These are phyloP conservation scores for Eulithis prunata DNA, from an alignment of 2,888 invertebrate species.

Conservation along the genomic window DNA sequence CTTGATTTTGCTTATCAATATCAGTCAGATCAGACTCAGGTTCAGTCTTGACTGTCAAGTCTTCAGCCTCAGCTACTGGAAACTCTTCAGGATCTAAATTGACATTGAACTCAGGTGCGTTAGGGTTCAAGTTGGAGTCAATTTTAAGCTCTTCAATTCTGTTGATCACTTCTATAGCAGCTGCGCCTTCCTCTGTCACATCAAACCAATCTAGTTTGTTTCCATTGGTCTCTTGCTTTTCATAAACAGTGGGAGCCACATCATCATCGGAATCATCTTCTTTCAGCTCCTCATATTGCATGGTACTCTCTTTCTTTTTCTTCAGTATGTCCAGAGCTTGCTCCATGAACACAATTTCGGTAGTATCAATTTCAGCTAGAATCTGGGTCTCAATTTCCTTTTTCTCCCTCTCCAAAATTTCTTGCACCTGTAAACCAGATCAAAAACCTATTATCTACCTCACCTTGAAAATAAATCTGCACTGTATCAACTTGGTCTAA, in stretches of 20 bases:
- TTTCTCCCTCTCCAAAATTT: slow-evolving; percentile 90
- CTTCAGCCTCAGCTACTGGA: slow-evolving; percentile 57
- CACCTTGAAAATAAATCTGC: too few relatives aligned
- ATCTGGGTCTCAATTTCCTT: slow-evolving; percentile 86
- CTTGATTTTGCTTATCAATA: slow-evolving; percentile 71
- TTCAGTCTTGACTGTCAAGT: slow-evolving; percentile 44
- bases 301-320: slow-evolving; percentile 74
- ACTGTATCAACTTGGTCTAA: too few relatives aligned
- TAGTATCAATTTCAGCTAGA: slow-evolving; percentile 88
- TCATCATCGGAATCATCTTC: slow-evolving; percentile 45
- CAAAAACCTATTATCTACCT: too few relatives aligned
- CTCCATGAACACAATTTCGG: slow-evolving; percentile 94
- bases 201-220: slow-evolving; percentile 77
- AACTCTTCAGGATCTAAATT: slow-evolving; percentile 56
- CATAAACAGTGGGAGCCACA: slow-evolving; percentile 57
- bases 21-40: slow-evolving; percentile 54
- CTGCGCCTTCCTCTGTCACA: slow-evolving; percentile 68
- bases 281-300: slow-evolving; percentile 51
- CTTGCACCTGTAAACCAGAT: slow-evolving; percentile 78
- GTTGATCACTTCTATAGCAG: slow-evolving; percentile 60
- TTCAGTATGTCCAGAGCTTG: slow-evolving; percentile 90
- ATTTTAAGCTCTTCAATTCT: slow-evolving; percentile 58
- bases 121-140: slow-evolving; percentile 67
- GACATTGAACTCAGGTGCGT: slow-evolving; percentile 63
- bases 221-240: slow-evolving; percentile 62